Evolutionary conservation across 1,140 invertebrate species (phyloP).

Genomic region (Tachypleus tridentatus): DNA sequence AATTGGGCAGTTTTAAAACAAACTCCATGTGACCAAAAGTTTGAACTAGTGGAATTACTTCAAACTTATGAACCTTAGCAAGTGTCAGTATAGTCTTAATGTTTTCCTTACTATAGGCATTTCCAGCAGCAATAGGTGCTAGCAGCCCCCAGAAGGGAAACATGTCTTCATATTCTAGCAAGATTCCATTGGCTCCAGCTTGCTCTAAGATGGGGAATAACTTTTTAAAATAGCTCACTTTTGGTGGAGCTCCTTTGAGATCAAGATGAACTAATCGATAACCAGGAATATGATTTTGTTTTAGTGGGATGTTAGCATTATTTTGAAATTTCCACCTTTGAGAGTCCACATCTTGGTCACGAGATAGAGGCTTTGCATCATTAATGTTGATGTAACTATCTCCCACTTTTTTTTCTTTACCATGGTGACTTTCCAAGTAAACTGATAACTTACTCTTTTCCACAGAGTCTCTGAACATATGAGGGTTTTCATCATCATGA

Average conservation of each 20-base stretch:
- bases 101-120: conserved; percentile 60
- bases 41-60: conserved; percentile 83
- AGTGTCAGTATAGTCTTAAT: conserved; percentile 49
- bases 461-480: not conserved
- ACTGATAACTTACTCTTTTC: not conserved
- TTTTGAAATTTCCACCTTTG: too few species aligned
- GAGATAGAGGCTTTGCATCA: not conserved
- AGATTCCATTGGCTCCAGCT: conserved; percentile 74
- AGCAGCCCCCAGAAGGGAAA: conserved; percentile 73
- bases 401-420: not conserved
- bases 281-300: conserved; percentile 16
- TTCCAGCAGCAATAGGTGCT: conserved; percentile 49
- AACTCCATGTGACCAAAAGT: conserved; percentile 94
- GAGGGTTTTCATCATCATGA: not conserved
- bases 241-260: conserved; percentile 57
- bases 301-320: not conserved
- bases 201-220: conserved; percentile 41
- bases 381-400: not conserved
- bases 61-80: conserved; percentile 51
- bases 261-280: conserved; percentile 54
- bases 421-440: not conserved
- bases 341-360: too few species aligned
- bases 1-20: conserved; percentile 66
- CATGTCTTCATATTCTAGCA: conserved; percentile 88
- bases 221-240: conserved; percentile 50